A percentile compares a stretch with the other conserved stretches of the same genome.
Conservation (phyloP, 2,113 vertebrate species). For the Xiphophorus maculatus region DNA sequence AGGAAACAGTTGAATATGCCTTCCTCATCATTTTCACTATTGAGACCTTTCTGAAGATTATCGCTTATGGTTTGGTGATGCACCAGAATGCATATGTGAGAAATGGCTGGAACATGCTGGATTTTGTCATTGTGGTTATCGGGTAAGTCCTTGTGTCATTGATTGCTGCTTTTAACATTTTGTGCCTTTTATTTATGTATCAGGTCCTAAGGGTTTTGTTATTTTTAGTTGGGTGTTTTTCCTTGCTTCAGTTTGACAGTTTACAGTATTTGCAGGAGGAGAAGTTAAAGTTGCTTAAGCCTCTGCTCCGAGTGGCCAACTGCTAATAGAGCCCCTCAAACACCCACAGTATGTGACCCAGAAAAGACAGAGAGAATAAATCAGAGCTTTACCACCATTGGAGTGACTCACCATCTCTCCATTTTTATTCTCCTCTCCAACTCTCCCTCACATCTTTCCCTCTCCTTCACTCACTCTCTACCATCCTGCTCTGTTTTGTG, state of each 20-base stretch:
- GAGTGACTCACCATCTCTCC: constrained; percentile 76
- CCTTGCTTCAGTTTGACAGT: constrained; percentile 34
- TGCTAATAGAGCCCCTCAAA: constrained; percentile 69
- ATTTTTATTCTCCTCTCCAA: constrained; percentile 49
- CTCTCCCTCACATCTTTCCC: constrained; percentile 50
- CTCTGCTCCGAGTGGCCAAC: constrained; percentile 54
- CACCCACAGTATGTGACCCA: constrained; percentile 77
- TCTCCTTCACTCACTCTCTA: constrained; percentile 39
- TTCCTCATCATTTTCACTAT: constrained; percentile 99
- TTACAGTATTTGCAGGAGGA: constrained; percentile 36
- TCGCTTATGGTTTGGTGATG: constrained; percentile 98
- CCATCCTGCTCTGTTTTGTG: constrained; percentile 45
- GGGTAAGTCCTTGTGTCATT: constrained; percentile 85
- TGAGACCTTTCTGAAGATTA: constrained; percentile 99
- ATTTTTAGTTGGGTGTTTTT: constrained; percentile 17
- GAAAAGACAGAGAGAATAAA: constrained; percentile 80
- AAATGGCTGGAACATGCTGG: constrained; percentile 99
- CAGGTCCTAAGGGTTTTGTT: constrained; percentile 16
- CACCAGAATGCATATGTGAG: constrained; percentile 98
- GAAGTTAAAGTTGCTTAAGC: constrained; percentile 67
- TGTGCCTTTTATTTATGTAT: background rate
- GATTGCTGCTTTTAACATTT: background rate
- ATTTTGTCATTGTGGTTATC: constrained; percentile 99
- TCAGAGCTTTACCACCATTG: constrained; percentile 74
- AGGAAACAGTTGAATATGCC: constrained; percentile 99